Evolutionary conservation across 2,113 vertebrate species (phyloP), one percentile per base, ranked within the genome.

Genomic region (Bagarius yarrelli): DNA sequence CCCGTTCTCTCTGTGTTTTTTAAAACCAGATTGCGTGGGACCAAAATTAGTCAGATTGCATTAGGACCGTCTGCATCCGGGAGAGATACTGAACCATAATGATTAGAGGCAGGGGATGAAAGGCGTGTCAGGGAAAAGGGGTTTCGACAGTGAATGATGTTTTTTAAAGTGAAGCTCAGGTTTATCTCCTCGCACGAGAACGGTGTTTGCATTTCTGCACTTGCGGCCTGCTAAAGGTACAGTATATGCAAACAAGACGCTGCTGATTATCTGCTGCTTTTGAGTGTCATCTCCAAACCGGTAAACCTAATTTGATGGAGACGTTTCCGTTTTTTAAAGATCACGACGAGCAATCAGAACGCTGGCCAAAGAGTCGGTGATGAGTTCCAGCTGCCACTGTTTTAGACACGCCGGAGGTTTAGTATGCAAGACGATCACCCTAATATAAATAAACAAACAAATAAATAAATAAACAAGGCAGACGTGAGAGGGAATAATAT

Each of bases 1-100:
- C 89, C 90, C 90, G 89, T 92, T 91, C 89, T 90, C 82, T 81
- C 85, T 82, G 90, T 90, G 89, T 92, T 93, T 93, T 47, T 92
- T 93, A 94, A 93, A 94, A 94, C 91, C 93, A 93, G 93, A 94
- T 94, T 94, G 93, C 90, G 87, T 92, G 92, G 90, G 92, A 93
- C 92, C 91, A 91, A 93, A 94, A 93, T 94, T 93, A 94, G 92
- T 91, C 89, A 93, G 91, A 94, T 93, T 93, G 88, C 91, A 94
- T 94, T 93, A 94, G 91, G 92, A 91, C 92, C 89, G 92, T 93
- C 93, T 94, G 93, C 92, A 93, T 94, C 92, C 92, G 91, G 92
- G 92, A 91, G 92, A 92, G 93, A 91, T 90, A 92, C 89, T 90
- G 89, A 90, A 93, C 91, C 92, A 91, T 92, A 91, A 93, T 93